These are phyloP conservation scores for Himalopsyche phryganea DNA, from an alignment of 1,140 invertebrate genomes.

Conservation along the genomic window DNA sequence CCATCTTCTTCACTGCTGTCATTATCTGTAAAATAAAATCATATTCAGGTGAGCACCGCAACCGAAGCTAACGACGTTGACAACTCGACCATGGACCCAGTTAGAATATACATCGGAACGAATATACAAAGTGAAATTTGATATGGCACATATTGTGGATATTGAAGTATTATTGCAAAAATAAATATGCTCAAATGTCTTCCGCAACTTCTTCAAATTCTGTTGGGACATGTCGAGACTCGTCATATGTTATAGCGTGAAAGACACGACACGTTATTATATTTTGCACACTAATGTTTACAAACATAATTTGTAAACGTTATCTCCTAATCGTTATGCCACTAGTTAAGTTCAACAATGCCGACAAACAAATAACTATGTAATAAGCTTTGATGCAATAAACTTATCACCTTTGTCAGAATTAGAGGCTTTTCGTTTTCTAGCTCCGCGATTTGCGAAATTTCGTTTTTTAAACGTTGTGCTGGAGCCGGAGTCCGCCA, in stretches of 20 bases:
- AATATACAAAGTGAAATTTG: constrained; percentile 3
- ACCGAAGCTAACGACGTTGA: too few species aligned
- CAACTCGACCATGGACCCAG: constrained; percentile 1
- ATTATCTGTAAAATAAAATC: constrained; percentile 14
- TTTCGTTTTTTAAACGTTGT: constrained; percentile 18
- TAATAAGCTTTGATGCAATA: neutral
- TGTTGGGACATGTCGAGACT: neutral
- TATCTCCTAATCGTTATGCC: neutral
- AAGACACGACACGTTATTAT: neutral
- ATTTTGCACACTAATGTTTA: neutral
- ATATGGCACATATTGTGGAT: neutral
- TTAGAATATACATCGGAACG: neutral
- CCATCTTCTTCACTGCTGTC: constrained; percentile 7
- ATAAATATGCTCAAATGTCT: neutral
- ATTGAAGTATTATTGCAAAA: neutral
- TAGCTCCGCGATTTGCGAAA: constrained; percentile 14
- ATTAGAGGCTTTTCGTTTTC: constrained; percentile 16
- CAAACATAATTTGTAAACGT: neutral
- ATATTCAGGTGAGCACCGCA: neutral
- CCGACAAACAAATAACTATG: neutral
- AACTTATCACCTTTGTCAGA: constrained; percentile 13
- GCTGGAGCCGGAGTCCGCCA: constrained; percentile 16
- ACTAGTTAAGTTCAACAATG: neutral
- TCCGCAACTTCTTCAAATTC: neutral
- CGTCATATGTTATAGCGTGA: neutral